phyloP scores from a whole-genome alignment of 2,888 invertebrate genomes.

The Acleris holmiana region DNA sequence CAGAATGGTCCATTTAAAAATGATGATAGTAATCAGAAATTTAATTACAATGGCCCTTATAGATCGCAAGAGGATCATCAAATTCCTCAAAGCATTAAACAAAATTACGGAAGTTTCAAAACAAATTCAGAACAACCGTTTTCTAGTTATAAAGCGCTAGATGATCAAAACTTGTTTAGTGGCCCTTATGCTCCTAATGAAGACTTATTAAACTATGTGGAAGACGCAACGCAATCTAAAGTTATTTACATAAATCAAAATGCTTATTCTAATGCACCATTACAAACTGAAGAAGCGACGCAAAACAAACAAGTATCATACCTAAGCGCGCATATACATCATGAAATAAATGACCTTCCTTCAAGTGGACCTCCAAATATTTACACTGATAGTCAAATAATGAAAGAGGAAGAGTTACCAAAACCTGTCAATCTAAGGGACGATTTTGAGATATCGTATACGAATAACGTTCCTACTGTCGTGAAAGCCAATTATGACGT shows the following conservation, averaged over 20 bases:
- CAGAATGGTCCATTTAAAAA: constrained; percentile 40
- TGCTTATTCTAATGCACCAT: constrained; percentile 35
- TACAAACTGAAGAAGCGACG: constrained; percentile 48
- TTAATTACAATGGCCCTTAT: constrained; percentile 25
- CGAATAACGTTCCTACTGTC: constrained; percentile 64
- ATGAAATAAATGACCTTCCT: constrained; percentile 42
- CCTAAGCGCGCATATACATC: constrained; percentile 43
- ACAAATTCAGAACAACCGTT: constrained; percentile 1
- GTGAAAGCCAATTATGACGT: constrained; percentile 61
- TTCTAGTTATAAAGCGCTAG: constrained; percentile 30
- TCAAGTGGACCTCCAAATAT: constrained; percentile 35
- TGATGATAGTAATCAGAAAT: constrained; percentile 31
- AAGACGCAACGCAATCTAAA: constrained; percentile 36
- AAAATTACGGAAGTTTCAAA: no score
- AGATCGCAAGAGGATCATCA: constrained; percentile 17
- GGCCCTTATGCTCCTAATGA: constrained; percentile 18
- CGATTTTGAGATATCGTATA: constrained; percentile 60
- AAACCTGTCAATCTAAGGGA: constrained; percentile 65
- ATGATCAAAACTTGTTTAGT: constrained; percentile 28
- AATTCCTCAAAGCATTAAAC: background rate
- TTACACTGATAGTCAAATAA: constrained; percentile 46
- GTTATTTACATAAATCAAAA: constrained; percentile 31
- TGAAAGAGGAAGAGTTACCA: constrained; percentile 61
- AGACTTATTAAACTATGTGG: constrained; percentile 31
- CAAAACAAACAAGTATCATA: constrained; percentile 46